Percentiles rank a stretch among this genome's conserved stretches.
Evolutionary conservation across 2,888 invertebrate species (phyloP).

Genomic region (Loripinus fragilis): DNA sequence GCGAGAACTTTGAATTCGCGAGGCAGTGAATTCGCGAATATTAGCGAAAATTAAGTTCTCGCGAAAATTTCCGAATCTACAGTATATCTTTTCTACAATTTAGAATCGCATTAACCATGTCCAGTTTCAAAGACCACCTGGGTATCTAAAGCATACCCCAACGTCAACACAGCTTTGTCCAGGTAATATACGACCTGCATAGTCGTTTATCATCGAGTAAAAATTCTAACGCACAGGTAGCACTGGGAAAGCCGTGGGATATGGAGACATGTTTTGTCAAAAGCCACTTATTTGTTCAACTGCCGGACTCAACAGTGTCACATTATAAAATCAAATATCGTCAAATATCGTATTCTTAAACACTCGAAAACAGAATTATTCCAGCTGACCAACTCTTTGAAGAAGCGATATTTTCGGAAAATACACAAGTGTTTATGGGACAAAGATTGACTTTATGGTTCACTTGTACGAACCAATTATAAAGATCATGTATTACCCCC

Average conservation of each 20-base stretch:
- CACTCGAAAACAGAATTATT: slow-evolving; percentile 16
- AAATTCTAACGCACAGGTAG: neutral
- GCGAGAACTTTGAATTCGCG: no score
- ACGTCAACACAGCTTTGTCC: slow-evolving; percentile 31
- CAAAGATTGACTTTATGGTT: slow-evolving; percentile 33
- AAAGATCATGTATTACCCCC: slow-evolving; percentile 11
- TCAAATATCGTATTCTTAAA: slow-evolving; percentile 19
- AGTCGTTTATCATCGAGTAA: slow-evolving; percentile 33
- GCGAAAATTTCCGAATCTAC: no score
- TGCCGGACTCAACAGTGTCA: slow-evolving; percentile 13
- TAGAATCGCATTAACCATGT: neutral
- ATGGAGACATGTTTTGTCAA: slow-evolving; percentile 6
- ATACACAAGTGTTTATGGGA: slow-evolving; percentile 23
- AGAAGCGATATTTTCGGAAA: slow-evolving; percentile 17
- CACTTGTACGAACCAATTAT: slow-evolving; percentile 33
- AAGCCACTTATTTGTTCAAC: slow-evolving; percentile 17
- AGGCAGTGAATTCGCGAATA: no score
- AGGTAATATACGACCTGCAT: slow-evolving; percentile 29
- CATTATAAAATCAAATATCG: slow-evolving; percentile 13
- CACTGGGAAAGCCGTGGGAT: neutral
- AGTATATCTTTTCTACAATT: no score
- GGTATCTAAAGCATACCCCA: slow-evolving; percentile 12
- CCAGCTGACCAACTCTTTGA: slow-evolving; percentile 16
- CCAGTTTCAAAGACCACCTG: neutral
- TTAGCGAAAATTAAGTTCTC: no score